Percentiles rank a stretch among this genome's conserved stretches.
Conservation (phyloP, 2,113 vertebrate species). For the Mormyrus lacerda region DNA sequence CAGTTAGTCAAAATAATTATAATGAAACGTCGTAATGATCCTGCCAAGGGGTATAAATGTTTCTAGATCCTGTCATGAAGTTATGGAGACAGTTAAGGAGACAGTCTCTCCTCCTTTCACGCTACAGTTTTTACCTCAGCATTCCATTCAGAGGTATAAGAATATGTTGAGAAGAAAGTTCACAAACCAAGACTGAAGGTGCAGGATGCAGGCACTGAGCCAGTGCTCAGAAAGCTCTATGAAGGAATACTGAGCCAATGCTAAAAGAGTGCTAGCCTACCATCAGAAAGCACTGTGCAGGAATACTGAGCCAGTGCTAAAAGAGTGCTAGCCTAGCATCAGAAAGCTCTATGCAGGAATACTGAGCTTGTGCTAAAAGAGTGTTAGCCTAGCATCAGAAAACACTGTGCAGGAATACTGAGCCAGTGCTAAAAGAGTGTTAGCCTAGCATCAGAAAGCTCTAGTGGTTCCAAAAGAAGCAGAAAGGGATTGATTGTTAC, state of each 20-base stretch:
- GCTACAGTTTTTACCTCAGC: neutral
- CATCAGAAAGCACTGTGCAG: neutral
- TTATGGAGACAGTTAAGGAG: neutral
- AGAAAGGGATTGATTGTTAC: neutral
- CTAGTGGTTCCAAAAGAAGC: neutral
- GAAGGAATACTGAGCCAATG: neutral
- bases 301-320: too few relatives aligned
- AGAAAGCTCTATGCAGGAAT: neutral
- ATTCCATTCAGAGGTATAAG: neutral
- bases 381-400: too few relatives aligned
- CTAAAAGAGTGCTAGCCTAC: neutral
- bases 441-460: neutral
- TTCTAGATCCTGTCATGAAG: neutral
- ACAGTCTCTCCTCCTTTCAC: neutral
- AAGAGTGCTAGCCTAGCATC: too few relatives aligned
- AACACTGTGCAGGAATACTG: neutral
- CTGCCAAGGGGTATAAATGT: neutral
- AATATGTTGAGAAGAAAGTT: neutral
- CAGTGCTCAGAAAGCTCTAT: too few relatives aligned
- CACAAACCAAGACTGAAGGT: neutral
- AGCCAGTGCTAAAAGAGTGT: neutral
- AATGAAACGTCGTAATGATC: neutral
- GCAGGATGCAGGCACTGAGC: neutral
- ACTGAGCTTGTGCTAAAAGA: neutral
- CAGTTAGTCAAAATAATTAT: conserved; percentile 1